These are phyloP conservation scores for Anoplophora glabripennis DNA, from an alignment of 1,140 invertebrate genomes.

Conservation along the genomic window DNA sequence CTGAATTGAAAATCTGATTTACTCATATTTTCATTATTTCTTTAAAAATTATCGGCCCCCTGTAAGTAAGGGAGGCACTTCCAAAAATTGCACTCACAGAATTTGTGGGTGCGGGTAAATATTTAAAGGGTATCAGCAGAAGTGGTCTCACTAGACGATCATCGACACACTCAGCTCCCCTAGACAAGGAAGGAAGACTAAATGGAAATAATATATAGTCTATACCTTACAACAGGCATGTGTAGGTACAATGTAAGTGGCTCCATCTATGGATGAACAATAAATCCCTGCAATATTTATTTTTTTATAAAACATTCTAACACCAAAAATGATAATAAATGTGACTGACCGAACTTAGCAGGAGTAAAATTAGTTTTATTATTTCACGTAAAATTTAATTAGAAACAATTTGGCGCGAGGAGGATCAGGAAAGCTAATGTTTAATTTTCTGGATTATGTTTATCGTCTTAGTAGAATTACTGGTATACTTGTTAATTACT, in stretches of 20 bases:
- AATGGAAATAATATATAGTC: neutral
- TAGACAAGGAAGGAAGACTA: constrained; percentile 20
- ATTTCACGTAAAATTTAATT: too few relatives aligned
- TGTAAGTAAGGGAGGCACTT: constrained; percentile 20
- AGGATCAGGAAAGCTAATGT: too few relatives aligned
- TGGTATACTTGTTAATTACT: too few relatives aligned
- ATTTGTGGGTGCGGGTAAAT: constrained; percentile 15
- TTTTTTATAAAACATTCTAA: too few relatives aligned
- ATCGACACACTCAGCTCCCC: constrained; percentile 25
- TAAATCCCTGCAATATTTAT: too few relatives aligned
- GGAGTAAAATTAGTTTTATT: too few relatives aligned
- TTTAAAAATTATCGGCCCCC: constrained; percentile 6
- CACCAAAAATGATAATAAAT: too few relatives aligned
- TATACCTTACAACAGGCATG: neutral
- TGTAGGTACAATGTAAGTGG: neutral
- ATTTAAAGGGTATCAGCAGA: constrained; percentile 23
- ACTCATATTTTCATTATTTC: constrained; percentile 3
- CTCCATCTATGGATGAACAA: neutral
- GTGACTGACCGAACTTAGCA: too few relatives aligned
- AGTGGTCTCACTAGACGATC: constrained; percentile 27
- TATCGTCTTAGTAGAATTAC: too few relatives aligned
- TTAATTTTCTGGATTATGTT: too few relatives aligned
- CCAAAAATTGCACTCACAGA: constrained; percentile 29
- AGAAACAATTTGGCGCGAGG: too few relatives aligned
- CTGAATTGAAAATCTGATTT: too few relatives aligned